phyloP scores from a whole-genome alignment of 2,797 vertebrate genomes.

The Chelon auratus region DNA sequence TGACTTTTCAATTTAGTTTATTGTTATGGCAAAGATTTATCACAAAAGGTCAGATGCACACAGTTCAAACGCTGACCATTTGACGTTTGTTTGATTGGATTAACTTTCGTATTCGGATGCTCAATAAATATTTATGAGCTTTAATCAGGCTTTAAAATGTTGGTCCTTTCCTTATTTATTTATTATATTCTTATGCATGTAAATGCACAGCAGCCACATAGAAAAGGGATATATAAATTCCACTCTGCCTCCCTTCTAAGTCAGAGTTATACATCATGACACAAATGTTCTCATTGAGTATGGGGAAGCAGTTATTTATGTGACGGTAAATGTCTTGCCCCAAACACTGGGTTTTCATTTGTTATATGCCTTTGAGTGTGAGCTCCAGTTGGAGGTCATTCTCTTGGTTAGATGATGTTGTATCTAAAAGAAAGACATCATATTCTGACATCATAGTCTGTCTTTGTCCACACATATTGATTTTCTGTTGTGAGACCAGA shows the following conservation, averaged over 20 bases:
- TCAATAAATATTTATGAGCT: background rate
- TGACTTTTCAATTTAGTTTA: background rate
- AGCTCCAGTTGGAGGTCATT: conserved; percentile 45
- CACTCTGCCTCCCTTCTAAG: conserved; percentile 1
- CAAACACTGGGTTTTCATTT: conserved; percentile 14
- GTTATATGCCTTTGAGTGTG: conserved; percentile 24
- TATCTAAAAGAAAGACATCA: conserved; percentile 13
- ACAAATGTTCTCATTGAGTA: conserved; percentile 43
- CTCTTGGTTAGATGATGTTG: conserved; percentile 27
- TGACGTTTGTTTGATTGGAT: background rate
- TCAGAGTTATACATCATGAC: background rate
- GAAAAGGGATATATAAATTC: no score
- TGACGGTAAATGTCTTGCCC: background rate
- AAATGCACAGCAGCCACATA: no score
- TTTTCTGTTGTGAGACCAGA: conserved; percentile 27
- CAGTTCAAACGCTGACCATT: background rate
- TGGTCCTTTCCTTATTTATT: background rate
- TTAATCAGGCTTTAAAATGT: conserved; percentile 1
- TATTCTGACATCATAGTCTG: background rate
- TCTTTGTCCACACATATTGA: conserved; percentile 42
- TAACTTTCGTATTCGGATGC: background rate
- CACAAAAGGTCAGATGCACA: background rate
- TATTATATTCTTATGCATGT: no score
- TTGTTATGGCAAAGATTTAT: background rate
- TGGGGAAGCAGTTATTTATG: conserved; percentile 3